Evolutionary conservation across 2,797 vertebrate species (phyloP).

Genomic region (Pitangus sulphuratus): DNA sequence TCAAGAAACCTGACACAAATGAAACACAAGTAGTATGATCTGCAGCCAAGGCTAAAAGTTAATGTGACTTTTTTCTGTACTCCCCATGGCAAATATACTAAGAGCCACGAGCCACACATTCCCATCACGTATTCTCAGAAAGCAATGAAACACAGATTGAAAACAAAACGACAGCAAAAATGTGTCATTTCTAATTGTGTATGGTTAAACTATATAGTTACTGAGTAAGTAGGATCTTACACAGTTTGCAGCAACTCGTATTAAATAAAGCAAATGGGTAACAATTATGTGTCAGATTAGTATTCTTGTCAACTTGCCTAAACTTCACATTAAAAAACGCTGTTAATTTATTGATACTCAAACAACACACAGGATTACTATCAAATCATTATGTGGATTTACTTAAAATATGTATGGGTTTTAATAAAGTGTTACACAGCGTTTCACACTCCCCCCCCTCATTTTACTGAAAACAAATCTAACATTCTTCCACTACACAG

Average conservation of each 20-base stretch:
- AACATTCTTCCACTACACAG: not conserved
- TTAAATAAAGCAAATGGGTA: not conserved
- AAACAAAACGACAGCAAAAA: not conserved
- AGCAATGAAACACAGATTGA: not conserved
- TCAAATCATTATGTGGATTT: not conserved
- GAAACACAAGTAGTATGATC: not conserved
- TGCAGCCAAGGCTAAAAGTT: not conserved
- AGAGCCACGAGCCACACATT: not conserved
- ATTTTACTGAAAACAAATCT: not conserved
- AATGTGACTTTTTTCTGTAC: not conserved
- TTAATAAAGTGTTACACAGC: not conserved
- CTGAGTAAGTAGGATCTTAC: not conserved
- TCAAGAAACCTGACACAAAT: not conserved
- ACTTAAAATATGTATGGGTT: not conserved
- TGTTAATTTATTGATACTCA: not conserved
- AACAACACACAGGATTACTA: not conserved
- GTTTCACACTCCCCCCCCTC: not conserved
- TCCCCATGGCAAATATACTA: not conserved
- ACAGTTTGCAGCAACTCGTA: not conserved
- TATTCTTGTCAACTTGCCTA: not conserved
- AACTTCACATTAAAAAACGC: not conserved
- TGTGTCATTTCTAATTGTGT: not conserved
- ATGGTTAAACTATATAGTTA: not conserved
- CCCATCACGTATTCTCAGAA: not conserved
- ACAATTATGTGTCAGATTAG: not conserved